phyloP scores from a whole-genome alignment of 2,113 vertebrate genomes.

The Campylorhamphus procurvoides region DNA sequence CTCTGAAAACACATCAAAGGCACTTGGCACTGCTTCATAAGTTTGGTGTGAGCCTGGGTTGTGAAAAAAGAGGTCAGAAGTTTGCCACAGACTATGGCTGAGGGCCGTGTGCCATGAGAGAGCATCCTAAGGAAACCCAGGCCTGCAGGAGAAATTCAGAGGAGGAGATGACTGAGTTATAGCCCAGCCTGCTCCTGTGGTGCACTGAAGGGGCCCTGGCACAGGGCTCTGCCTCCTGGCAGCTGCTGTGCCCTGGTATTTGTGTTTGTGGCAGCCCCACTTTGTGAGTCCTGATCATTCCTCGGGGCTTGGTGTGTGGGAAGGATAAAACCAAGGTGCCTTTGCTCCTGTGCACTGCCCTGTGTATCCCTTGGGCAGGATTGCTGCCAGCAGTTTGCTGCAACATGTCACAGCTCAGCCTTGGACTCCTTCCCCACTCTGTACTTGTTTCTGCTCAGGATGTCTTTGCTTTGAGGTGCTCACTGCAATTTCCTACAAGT shows the following conservation, averaged over 20 bases:
- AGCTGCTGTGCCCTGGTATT: neutral
- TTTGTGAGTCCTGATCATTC: neutral
- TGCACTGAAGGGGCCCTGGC: neutral
- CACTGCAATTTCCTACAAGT: neutral
- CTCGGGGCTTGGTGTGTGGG: neutral
- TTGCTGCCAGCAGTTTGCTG: neutral
- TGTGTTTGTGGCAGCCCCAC: neutral
- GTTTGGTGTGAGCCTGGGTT: neutral
- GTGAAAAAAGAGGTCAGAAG: neutral
- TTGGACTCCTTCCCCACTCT: neutral
- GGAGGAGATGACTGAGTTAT: neutral
- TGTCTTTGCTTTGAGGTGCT: neutral
- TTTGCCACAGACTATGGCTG: neutral
- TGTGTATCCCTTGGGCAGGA: neutral
- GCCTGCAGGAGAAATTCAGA: too few species aligned
- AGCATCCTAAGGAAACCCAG: neutral
- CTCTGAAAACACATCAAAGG: neutral
- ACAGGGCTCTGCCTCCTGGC: too few species aligned
- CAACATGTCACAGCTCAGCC: accelerated
- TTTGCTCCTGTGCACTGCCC: neutral
- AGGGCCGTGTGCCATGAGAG: neutral
- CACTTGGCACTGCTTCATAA: neutral
- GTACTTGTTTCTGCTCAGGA: neutral
- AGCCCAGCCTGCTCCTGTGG: neutral
- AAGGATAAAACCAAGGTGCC: neutral